phyloP scores from a whole-genome alignment of 2,797 vertebrate genomes.

The Anguilla megastoma region DNA sequence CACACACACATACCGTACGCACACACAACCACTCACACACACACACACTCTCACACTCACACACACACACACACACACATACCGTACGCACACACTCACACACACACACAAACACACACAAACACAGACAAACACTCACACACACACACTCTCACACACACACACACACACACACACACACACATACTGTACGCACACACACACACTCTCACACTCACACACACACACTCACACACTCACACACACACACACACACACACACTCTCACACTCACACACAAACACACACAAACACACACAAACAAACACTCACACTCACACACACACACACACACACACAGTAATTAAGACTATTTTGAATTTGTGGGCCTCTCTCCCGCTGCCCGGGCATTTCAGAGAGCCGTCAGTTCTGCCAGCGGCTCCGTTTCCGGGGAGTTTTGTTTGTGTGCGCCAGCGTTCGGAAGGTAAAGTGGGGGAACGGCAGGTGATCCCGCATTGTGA shows the following conservation, averaged over 20 bases:
- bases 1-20: too few relatives aligned
- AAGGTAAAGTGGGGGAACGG: background rate
- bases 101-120: too few relatives aligned
- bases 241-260: background rate
- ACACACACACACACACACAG: background rate
- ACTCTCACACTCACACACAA: constrained; percentile 12
- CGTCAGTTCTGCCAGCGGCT: background rate
- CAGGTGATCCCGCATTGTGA: background rate
- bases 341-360: background rate
- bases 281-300: background rate
- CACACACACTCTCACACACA: background rate
- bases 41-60: too few relatives aligned
- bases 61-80: too few relatives aligned
- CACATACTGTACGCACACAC: too few relatives aligned
- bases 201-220: too few relatives aligned
- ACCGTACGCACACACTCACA: too few relatives aligned
- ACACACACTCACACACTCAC: too few relatives aligned
- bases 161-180: background rate
- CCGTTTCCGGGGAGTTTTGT: background rate
- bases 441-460: background rate
- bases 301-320: background rate
- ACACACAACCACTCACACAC: too few relatives aligned
- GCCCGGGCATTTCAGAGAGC: background rate
- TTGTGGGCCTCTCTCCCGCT: background rate
- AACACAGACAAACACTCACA: too few relatives aligned